Evolutionary conservation across 2,797 vertebrate genomes (phyloP).

Genomic region (Gambelia wislizenii): DNA sequence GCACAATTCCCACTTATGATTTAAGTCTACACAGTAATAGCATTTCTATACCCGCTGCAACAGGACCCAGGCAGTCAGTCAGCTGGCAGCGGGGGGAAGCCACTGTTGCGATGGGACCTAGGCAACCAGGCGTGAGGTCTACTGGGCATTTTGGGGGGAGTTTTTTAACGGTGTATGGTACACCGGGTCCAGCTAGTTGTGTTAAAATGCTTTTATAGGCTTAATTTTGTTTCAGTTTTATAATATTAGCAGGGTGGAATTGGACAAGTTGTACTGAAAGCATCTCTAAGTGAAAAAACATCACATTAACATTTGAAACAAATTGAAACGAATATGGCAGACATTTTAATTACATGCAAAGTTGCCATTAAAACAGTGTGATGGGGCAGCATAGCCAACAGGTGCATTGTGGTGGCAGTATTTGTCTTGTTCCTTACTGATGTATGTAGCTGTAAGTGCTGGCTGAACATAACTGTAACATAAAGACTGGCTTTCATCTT

Average conservation of each 20-base stretch:
- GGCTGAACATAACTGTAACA: neutral
- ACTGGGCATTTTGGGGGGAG: too few relatives aligned
- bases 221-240: neutral
- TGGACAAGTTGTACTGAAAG: neutral
- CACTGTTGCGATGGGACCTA: too few relatives aligned
- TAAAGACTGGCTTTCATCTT: too few relatives aligned
- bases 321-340: neutral
- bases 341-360: neutral
- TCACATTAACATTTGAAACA: neutral
- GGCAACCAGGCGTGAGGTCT: too few relatives aligned
- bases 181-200: neutral
- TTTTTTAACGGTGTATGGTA: too few relatives aligned
- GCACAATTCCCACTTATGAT: too few relatives aligned
- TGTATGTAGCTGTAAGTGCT: neutral
- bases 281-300: neutral
- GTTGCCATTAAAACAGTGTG: neutral
- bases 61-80: too few relatives aligned
- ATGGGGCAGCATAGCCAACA: neutral
- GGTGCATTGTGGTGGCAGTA: too few relatives aligned
- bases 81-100: too few relatives aligned
- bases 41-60: too few relatives aligned
- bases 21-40: too few relatives aligned
- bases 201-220: neutral
- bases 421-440: too few relatives aligned
- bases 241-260: neutral